Evolutionary conservation across 1,140 invertebrate genomes (phyloP), one percentile per base, ranked within the genome.

Genomic region (Listronotus oregonensis): DNA sequence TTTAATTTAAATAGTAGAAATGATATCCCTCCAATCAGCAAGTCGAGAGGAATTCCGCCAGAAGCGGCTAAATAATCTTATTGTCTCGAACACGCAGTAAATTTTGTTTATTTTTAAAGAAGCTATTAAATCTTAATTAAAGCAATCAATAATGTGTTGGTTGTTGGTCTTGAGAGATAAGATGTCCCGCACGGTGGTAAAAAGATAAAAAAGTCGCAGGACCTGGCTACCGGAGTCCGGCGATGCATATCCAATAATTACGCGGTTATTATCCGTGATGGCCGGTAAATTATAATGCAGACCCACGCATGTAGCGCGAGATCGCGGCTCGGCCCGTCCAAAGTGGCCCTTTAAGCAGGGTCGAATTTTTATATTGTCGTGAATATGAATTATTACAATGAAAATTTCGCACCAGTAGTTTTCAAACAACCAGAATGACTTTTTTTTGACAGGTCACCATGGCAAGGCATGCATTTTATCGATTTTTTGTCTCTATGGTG

Each of bases 231-330:
- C 64, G 67, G 51, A 67, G 67, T 64, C 70, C 62, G 65, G 58
- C 66, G 71, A 67, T 67, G 68, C 71, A 72, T 67, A 66, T 72
- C 66, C 71, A 67, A 71, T 72, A 72, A 72, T 72, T 70, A 72
- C 66, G 66, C 64, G 64, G 69, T 71, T 70, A 73, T 73, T 73
- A 73, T 73, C 69, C 59, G 49, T 58, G 71, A 73, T 73, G 67
- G 69, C 67, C 64, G 69, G 60, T 71, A 73, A 73, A 73, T 73
- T 73, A 73, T 73, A 73, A 68, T 71, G 39, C 51, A 54, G 60
- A 63, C 60, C 60, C 50, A 63, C 51, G 60, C 51, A 63, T 8
- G 34, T 37, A 37, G 34, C 34, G 34, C 34, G 34, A 37, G 43
- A 14, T 17, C 43, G 17, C 12, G 32, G 32, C 32, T 34, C 61